Evolutionary conservation across 2,797 vertebrate species (phyloP), one percentile per base, ranked within the genome.

Genomic region (Silurus aristotelis): DNA sequence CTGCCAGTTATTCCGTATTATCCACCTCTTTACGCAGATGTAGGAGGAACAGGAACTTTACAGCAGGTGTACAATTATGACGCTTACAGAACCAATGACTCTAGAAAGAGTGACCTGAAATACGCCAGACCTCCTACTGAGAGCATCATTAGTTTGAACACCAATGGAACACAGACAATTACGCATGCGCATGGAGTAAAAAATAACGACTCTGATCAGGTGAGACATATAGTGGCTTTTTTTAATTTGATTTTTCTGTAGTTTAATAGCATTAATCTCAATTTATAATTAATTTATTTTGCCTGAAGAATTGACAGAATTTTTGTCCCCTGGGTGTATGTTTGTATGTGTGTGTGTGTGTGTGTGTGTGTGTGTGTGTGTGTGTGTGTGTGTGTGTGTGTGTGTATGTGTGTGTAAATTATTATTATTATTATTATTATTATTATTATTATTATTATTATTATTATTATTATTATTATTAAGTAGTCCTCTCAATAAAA

Each of bases 1-100:
- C 84, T 91, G n/a, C 90, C 90, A 4, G 88, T 91, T 86, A 91
- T 91, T 77, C 90, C 90, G 0, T 91, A 90, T 86, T 90, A 89
- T 79, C 89, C 89, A 43, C 83, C 83, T 0, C 63, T 79, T 68
- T 84, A 83, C 55, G 82, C 82, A 63, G 82, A 83, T 0, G 68
- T 83, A 17, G 68, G 82, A 1, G 66, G 81, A 14, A 84, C 83
- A 19, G 83, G 73, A 27, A 84, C 83, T 15, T 48, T 86, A 70
- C 84, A 85, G 22, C 84, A 82, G n/a, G 60, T 85, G n/a, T 75
- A 85, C 43, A 85, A 67, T 67, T 85, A 82, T 66, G 84, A 85
- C 43, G 25, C 61, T 7, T 85, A 61, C 56, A 63, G 79, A 31
- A 85, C 84, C 5, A 76, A 27, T 20, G 84, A 85, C 46, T 76